phyloP scores from a whole-genome alignment of 2,113 vertebrate genomes.

The Peromyscus leucopus region DNA sequence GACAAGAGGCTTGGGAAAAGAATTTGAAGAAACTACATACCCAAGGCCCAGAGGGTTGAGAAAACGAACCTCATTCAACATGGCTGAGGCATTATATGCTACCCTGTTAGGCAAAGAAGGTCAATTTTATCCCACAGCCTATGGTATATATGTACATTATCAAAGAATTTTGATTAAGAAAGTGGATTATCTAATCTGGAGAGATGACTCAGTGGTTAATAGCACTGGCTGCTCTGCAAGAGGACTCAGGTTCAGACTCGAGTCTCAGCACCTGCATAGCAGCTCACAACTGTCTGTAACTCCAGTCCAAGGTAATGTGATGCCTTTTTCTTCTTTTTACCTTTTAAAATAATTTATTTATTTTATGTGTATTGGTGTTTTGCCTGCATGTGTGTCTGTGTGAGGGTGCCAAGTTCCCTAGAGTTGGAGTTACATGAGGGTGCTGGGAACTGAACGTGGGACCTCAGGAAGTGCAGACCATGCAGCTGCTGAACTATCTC shows the following conservation, averaged over 20 bases:
- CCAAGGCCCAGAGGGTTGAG: background rate
- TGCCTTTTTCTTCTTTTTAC: background rate
- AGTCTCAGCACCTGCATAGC: background rate
- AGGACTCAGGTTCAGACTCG: background rate
- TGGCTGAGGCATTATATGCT: background rate
- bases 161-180: conserved; percentile 18
- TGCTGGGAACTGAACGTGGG: background rate
- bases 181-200: background rate
- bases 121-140: background rate
- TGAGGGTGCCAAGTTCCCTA: background rate
- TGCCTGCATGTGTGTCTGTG: background rate
- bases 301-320: background rate
- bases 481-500: background rate
- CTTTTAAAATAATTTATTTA: background rate
- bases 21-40: conserved; percentile 28
- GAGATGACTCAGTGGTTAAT: background rate
- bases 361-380: background rate
- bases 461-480: background rate
- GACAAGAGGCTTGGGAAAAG: background rate
- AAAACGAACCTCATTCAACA: background rate
- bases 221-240: background rate
- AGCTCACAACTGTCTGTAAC: background rate
- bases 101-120: conserved; percentile 32
- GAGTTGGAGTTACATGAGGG: background rate
- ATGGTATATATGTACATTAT: too few relatives aligned